phyloP scores from a whole-genome alignment of 2,888 invertebrate species.

The Gymnosoma rotundatum region DNA sequence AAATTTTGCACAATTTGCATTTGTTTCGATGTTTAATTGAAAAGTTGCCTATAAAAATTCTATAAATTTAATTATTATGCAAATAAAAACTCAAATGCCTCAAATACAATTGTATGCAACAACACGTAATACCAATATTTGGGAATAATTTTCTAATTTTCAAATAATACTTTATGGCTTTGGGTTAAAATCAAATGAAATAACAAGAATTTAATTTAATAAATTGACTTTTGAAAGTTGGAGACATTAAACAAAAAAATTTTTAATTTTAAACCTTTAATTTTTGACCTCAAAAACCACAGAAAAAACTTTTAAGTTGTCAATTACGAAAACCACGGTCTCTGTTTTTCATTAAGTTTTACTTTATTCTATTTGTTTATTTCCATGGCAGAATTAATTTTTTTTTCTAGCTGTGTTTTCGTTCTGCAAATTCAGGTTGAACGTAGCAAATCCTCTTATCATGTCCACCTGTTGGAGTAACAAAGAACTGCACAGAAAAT shows the following conservation, averaged over 20 bases:
- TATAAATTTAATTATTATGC: slow-evolving; percentile 57
- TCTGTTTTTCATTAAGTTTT: slow-evolving; percentile 3
- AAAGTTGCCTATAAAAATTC: slow-evolving; percentile 17
- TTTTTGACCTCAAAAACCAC: slow-evolving; percentile 62
- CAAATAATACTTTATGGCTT: slow-evolving; percentile 14
- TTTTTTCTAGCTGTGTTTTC: not conserved
- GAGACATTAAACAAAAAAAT: not conserved
- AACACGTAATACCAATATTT: slow-evolving; percentile 29
- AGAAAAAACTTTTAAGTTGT: slow-evolving; percentile 55
- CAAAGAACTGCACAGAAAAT: slow-evolving; percentile 12
- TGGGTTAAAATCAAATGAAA: not conserved
- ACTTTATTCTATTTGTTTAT: slow-evolving; percentile 14
- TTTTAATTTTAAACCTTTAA: slow-evolving; percentile 42
- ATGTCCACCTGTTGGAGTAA: slow-evolving; percentile 66
- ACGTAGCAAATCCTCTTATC: slow-evolving; percentile 68
- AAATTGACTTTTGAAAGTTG: not conserved
- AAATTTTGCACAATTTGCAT: slow-evolving; percentile 31
- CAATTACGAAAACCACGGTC: slow-evolving; percentile 53
- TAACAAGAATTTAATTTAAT: not conserved
- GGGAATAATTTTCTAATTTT: not conserved
- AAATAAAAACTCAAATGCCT: slow-evolving; percentile 36
- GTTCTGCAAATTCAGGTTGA: slow-evolving; percentile 56
- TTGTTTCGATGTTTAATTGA: slow-evolving; percentile 39
- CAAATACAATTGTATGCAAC: slow-evolving; percentile 10
- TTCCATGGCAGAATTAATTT: slow-evolving; percentile 22